Conservation (phyloP, 2,888 invertebrate genomes). For the Sphaerophoria taeniata region DNA sequence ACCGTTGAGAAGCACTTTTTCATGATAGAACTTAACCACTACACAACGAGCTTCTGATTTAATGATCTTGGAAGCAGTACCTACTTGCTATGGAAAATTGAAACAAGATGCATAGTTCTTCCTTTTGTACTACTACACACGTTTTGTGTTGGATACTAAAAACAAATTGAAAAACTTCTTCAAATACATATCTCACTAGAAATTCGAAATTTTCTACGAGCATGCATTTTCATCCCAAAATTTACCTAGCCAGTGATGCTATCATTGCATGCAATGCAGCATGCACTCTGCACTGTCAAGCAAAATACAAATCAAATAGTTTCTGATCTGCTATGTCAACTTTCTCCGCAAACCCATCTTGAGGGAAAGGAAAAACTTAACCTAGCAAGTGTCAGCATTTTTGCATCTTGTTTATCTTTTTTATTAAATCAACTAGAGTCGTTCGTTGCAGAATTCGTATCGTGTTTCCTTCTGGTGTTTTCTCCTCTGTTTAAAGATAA, state of each 20-base stretch:
- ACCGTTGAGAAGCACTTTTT: too few relatives aligned
- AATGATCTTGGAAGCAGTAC: too few relatives aligned
- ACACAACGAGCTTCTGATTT: too few relatives aligned
- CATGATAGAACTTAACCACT: too few relatives aligned
- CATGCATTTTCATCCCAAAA: background rate
- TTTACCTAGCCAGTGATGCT: background rate
- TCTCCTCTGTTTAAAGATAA: background rate
- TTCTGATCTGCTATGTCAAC: constrained; percentile 18
- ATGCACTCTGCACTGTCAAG: constrained; percentile 18
- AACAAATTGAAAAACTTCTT: constrained; percentile 13
- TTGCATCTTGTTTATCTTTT: constrained; percentile 32
- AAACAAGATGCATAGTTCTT: background rate
- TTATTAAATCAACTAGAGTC: constrained; percentile 29
- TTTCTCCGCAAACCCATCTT: background rate
- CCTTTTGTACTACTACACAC: background rate
- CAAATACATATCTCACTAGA: background rate
- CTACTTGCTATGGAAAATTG: too few relatives aligned
- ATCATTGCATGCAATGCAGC: background rate
- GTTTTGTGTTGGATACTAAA: background rate
- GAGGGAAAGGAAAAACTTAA: background rate
- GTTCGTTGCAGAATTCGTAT: constrained; percentile 8
- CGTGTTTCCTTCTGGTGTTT: background rate
- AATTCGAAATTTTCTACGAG: background rate
- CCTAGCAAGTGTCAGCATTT: background rate
- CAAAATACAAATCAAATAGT: constrained; percentile 15